phyloP scores from a whole-genome alignment of 2,113 vertebrate genomes.

The Ochotona curzoniae region DNA sequence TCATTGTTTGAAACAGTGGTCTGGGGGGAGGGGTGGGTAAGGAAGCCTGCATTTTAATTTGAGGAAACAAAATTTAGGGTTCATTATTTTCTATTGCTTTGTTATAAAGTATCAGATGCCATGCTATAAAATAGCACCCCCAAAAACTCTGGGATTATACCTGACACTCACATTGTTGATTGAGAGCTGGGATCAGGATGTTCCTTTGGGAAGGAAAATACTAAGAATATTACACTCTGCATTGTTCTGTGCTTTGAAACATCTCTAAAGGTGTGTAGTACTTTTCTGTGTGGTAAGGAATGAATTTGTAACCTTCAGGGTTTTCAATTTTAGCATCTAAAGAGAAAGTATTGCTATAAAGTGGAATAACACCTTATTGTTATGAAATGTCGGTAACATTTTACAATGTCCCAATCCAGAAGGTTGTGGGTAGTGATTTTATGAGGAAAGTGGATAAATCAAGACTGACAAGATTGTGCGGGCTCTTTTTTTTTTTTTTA shows the following conservation, averaged over 20 bases:
- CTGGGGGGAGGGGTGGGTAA: not conserved
- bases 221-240: not conserved
- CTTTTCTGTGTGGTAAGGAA: not conserved
- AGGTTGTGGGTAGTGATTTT: not conserved
- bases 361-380: constrained; percentile 19
- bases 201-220: constrained; percentile 53
- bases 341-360: constrained; percentile 36
- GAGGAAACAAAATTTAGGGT: not conserved
- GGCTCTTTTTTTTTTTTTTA: not conserved
- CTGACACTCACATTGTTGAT: constrained; percentile 10
- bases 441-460: constrained; percentile 6
- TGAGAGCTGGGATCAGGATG: not conserved
- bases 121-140: not conserved
- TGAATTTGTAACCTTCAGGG: constrained; percentile 13
- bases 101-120: not conserved
- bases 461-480: not conserved
- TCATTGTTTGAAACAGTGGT: not conserved
- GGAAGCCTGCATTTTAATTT: constrained; percentile 19
- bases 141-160: constrained; percentile 23
- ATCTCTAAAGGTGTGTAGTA: not conserved
- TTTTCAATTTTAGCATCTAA: constrained; percentile 40
- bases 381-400: not conserved
- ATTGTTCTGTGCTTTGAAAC: not conserved
- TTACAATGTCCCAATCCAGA: not conserved
- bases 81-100: not conserved